phyloP scores from a whole-genome alignment of 2,113 vertebrate species.

The Bothrops jararaca region DNA sequence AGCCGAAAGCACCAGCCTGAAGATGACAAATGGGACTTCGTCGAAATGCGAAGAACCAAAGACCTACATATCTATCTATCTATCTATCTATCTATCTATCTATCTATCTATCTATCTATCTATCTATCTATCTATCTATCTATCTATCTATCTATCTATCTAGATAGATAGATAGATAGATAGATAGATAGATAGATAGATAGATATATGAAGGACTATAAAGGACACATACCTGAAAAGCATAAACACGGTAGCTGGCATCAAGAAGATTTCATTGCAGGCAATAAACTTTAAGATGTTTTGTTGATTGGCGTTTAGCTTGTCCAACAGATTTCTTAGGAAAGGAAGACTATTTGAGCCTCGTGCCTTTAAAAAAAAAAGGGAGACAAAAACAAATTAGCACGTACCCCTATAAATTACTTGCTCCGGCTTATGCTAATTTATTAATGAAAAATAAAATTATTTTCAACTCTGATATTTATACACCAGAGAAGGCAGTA shows the following conservation, averaged over 20 bases:
- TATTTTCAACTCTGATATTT: neutral
- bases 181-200: too few relatives aligned
- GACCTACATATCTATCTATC: too few relatives aligned
- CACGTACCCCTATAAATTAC: neutral
- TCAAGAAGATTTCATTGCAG: conserved; percentile 98
- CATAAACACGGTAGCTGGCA: conserved; percentile 98
- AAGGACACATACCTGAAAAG: conserved; percentile 86
- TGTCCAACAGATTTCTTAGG: conserved; percentile 87
- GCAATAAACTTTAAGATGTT: conserved; percentile 98
- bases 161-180: too few relatives aligned
- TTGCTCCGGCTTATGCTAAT: neutral
- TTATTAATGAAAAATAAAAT: neutral
- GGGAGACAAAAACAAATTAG: conserved; percentile 13
- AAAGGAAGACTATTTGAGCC: conserved; percentile 87
- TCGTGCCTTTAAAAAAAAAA: conserved; percentile 74
- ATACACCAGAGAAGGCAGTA: neutral
- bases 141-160: too few relatives aligned
- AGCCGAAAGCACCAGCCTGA: too few relatives aligned
- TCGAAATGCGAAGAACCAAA: too few relatives aligned
- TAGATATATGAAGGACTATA: neutral
- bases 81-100: too few relatives aligned
- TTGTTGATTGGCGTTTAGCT: conserved; percentile 91
- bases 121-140: too few relatives aligned
- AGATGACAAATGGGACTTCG: too few relatives aligned
- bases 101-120: too few relatives aligned